Conservation (phyloP, 2,797 vertebrate species). For the Coilia nasus region DNA sequence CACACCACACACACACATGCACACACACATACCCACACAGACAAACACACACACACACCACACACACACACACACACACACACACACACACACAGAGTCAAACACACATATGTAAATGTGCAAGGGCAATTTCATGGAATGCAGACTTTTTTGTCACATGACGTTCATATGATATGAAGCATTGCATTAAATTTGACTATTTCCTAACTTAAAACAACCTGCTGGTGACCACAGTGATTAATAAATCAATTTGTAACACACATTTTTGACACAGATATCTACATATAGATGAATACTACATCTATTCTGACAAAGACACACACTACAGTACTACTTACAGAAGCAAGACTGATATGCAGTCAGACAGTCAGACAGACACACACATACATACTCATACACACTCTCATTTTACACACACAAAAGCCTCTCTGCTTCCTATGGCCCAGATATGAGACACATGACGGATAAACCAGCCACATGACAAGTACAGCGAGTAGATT, state of each 20-base stretch:
- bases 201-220: too few species aligned
- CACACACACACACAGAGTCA: background rate
- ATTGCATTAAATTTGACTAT: too few species aligned
- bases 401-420: slow-evolving; percentile 13
- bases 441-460: slow-evolving; percentile 4
- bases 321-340: background rate
- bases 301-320: background rate
- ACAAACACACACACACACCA: background rate
- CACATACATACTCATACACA: background rate
- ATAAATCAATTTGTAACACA: too few species aligned
- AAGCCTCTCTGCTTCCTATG: background rate
- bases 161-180: too few species aligned
- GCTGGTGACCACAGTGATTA: background rate
- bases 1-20: background rate
- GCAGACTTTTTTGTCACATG: too few species aligned
- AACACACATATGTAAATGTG: background rate
- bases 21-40: background rate
- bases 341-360: background rate
- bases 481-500: slow-evolving; percentile 29
- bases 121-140: background rate
- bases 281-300: background rate
- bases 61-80: background rate
- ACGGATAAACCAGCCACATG: background rate
- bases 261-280: background rate
- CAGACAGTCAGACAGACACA: background rate